Evolutionary conservation across 2,888 invertebrate genomes (phyloP), one percentile per base, ranked within the genome.

Genomic region (Homarus gammarus): DNA sequence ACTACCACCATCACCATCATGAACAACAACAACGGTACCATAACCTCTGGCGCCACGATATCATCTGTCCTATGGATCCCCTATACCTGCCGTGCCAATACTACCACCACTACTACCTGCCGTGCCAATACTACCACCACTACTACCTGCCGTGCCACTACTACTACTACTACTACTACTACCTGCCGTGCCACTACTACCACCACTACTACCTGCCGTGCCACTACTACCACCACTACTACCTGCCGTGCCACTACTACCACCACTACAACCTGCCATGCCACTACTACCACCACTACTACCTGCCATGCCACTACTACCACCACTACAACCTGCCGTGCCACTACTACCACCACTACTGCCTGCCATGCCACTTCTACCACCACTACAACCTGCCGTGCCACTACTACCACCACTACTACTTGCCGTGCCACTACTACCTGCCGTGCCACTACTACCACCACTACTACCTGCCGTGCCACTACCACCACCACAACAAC

Each of bases 1-100:
- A 75, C 40, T 6, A 75, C 6, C 22, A 75, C 75, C 44, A 75
- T 27, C 75, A 40, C 40, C 40, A 75, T 12, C 75, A 75, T 40
- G 38, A 75, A 22, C 18, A 36, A 38, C 44, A 40, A 38, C 27
- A 75, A 38, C 38, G 40, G 12, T 40, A 2, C 75, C 44, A 38
- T 27, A 3, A n/a, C 75, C 8, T 8, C 75, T n/a, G 12, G 40
- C 44, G n/a, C 75, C 38, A 75, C 44, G 22, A 75, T 40, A 15
- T 3, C 44, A 12, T 22, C 22, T 6, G 5, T 8, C 22, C 75
- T 12, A 40, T 12, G 44, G 6, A 5, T 18, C 40, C 44, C 31
- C 22, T 18, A 36, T 31, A 27, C 72, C 3, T 36, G 15, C 18
- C 31, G 31, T 33, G 36, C 72, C 72, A 73, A 12, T 27, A 73